Percentiles rank a stretch among this genome's conserved stretches.
Conservation (phyloP, 2,888 invertebrate genomes). For the Philonicus albiceps region DNA sequence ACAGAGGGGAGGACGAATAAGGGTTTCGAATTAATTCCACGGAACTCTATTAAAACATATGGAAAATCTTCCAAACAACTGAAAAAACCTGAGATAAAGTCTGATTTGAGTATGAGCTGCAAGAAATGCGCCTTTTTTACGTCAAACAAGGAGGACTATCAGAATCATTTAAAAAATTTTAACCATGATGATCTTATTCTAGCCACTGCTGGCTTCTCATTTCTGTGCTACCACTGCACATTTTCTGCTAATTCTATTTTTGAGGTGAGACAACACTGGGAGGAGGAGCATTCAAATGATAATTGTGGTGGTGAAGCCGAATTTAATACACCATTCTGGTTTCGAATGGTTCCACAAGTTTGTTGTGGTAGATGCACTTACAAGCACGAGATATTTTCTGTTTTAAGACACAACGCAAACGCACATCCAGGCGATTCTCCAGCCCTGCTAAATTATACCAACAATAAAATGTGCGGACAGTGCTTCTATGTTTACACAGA, state of each 20-base stretch:
- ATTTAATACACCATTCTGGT: slow-evolving; percentile 1
- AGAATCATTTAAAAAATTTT: not conserved
- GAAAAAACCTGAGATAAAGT: not conserved
- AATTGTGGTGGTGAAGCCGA: not conserved
- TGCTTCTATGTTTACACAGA: not conserved
- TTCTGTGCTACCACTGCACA: slow-evolving; percentile 1
- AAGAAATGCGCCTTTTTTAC: not conserved
- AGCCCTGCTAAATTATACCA: not conserved
- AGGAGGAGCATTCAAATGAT: not conserved
- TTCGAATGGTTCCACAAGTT: not conserved
- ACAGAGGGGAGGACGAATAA: not conserved
- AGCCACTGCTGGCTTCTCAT: not conserved
- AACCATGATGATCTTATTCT: not conserved
- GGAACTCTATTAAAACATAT: not conserved
- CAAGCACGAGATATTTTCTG: not conserved
- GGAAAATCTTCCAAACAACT: not conserved
- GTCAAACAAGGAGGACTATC: not conserved
- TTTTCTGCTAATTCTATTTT: not conserved
- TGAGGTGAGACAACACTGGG: slow-evolving; percentile 5
- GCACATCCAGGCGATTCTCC: not conserved
- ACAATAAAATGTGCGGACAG: slow-evolving; percentile 14
- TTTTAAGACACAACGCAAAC: not conserved
- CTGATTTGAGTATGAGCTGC: not conserved
- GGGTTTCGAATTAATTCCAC: not conserved
- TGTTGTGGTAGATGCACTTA: not conserved